Evolutionary conservation across 2,113 vertebrate genomes (phyloP).

Genomic region (Pachycephala philippinensis): DNA sequence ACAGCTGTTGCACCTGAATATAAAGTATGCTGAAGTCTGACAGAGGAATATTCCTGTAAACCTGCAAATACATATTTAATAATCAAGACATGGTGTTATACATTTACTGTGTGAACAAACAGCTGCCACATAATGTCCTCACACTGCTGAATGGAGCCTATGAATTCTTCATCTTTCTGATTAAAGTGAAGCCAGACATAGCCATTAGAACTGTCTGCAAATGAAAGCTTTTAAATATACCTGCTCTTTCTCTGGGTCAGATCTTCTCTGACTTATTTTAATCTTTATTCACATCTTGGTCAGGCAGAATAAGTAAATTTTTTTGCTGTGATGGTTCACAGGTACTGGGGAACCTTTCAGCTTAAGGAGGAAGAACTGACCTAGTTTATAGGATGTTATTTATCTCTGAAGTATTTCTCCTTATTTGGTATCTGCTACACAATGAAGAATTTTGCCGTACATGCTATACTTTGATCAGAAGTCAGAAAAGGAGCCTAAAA

Average conservation of each 20-base stretch:
- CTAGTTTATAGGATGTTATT: constrained; percentile 50
- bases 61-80: constrained; percentile 36
- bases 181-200: constrained; percentile 29
- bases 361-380: constrained; percentile 31
- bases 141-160: background rate
- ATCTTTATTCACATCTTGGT: constrained; percentile 29
- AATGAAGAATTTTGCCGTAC: background rate
- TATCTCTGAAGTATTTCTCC: background rate
- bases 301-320: constrained; percentile 2
- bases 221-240: constrained; percentile 40
- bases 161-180: constrained; percentile 34
- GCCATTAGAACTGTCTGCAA: constrained; percentile 47
- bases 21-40: constrained; percentile 34
- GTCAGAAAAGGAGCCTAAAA: background rate
- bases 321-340: background rate
- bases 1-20: constrained; percentile 59
- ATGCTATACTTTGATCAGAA: constrained; percentile 24
- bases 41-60: constrained; percentile 49
- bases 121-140: constrained; percentile 26
- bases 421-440: background rate
- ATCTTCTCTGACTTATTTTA: constrained; percentile 18
- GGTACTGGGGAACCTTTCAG: background rate
- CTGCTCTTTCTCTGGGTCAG: background rate
- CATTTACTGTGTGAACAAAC: constrained; percentile 43
- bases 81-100: constrained; percentile 30